Evolutionary conservation across 2,113 vertebrate species (phyloP).

Genomic region (Sylvilagus bachmani): DNA sequence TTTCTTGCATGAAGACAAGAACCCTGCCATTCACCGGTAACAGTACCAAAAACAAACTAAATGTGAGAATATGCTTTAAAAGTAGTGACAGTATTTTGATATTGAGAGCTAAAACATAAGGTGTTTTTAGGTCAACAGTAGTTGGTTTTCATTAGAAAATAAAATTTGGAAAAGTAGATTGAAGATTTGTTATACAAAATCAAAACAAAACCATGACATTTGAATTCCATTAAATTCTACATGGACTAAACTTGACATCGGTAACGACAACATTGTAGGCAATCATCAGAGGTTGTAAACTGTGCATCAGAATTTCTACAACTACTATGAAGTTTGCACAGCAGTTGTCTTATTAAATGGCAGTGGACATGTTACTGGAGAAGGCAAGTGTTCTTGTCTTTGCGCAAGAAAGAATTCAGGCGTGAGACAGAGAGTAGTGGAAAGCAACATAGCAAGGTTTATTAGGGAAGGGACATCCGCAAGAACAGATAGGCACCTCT

Average conservation of each 20-base stretch:
- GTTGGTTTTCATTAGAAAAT: constrained; percentile 59
- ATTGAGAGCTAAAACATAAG: constrained; percentile 50
- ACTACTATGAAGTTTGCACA: background rate
- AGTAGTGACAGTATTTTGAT: constrained; percentile 23
- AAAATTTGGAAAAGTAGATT: constrained; percentile 70
- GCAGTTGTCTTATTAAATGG: constrained; percentile 1
- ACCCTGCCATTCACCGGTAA: background rate
- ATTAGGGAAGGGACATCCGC: no score
- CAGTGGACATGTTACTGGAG: background rate
- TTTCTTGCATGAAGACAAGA: no score
- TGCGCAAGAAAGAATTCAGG: no score
- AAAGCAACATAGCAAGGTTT: no score
- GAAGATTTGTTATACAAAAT: constrained; percentile 72
- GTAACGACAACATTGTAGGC: constrained; percentile 22
- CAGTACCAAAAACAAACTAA: constrained; percentile 50
- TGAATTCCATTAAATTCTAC: constrained; percentile 72
- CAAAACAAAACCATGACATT: constrained; percentile 55
- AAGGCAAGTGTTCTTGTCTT: no score
- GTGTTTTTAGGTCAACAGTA: constrained; percentile 37
- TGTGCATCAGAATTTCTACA: background rate
- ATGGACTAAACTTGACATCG: constrained; percentile 7
- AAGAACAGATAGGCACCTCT: no score
- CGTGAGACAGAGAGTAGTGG: no score
- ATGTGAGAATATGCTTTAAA: constrained; percentile 37
- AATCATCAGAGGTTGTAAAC: constrained; percentile 50